Base-by-base conservation (phyloP, 1,140 invertebrate species). In the Drosophila grimshawi region DNA sequence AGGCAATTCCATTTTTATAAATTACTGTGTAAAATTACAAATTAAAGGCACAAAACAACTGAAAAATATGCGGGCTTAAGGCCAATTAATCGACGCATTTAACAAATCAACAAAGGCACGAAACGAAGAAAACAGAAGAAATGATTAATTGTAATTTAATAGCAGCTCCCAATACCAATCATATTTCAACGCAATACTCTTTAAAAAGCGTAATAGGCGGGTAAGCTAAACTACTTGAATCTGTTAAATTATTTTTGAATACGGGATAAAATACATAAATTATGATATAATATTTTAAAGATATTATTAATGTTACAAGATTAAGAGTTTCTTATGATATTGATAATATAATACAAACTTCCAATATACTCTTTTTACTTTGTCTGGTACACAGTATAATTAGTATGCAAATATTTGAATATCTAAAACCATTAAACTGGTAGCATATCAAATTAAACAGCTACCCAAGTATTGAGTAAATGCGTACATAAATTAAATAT, bases 111-210 rank as follows among this genome's bases (percentile, higher is more conserved):
- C 83, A 71, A 76, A 53, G 51, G 3, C 33, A 46, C 46, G 43
- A 78, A 66, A 64, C 56, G 43, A 45, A 39, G 19, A 60, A 74
- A 49, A 61, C 27, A 62, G 6, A 45, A 63, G 35, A 76, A 48
- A 85, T 89, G 85, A 88, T 88, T 88, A 89, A 88, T 89, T 78
- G 77, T 69, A 75, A 57, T 80, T 88, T 88, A 88, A 88, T 88
- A 76, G 85, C 66, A 67, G 60, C 73, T 33, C 19, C 39, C 49
- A 60, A 45, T 56, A 30, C 48, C 57, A 79, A 81, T 79, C 51
- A 75, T 81, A 86, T 70, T 76, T 81, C 70, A 81, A 68, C 61
- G 62, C 57, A 4, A 37, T 37, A 53, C 39, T 43, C 39, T 57
- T 45, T n/a, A 45, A 53, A 57, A 8, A 43, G 3, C 6, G 41